Base-by-base conservation (phyloP, 2,888 invertebrate species). In the Tenodera sinensis region DNA sequence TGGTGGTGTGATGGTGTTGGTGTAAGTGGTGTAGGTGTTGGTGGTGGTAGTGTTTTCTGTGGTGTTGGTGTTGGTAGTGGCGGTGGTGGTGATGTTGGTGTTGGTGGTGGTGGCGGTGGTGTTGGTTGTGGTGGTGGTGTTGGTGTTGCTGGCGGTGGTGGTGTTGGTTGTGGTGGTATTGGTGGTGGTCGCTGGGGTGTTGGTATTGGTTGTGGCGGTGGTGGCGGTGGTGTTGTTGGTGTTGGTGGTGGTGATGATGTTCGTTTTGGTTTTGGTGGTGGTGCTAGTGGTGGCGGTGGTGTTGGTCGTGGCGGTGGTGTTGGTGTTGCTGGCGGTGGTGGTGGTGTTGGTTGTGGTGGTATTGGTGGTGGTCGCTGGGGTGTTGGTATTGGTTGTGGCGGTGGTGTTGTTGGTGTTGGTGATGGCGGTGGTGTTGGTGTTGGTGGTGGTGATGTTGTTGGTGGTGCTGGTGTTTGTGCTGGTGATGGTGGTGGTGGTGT, bases 391-490 rank as follows among this genome's bases (percentile, higher is more conserved):
- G 88, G 47, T 91, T 89, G 89, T 89, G 89, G 84, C 85, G 89
- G 87, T 91, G 90, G 25, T 88, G 83, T 25, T 90, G 85, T 15
- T 91, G 90, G 88, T 90, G 88, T 89, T 90, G 89, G 86, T 89
- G 86, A 82, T 89, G n/a, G 84, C 89, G 90, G 83, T 91, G 89
- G 87, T 89, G 87, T 88, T 84, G 87, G 88, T 90, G 89, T 88
- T 91, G 90, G 88, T 91, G 88, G 89, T 91, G 89, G 82, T 91
- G 54, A 88, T 91, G 90, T 86, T 91, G 88, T 86, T 91, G 91
- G 90, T 71, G 27, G 85, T 87, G 47, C 85, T 91, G n/a, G n/a
- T n/a, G n/a, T n/a, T n/a, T n/a, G n/a, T n/a, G n/a, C n/a, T n/a
- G n/a, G n/a, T n/a, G n/a, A n/a, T n/a, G n/a, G n/a, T n/a, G n/a